phyloP scores from a whole-genome alignment of 2,888 invertebrate species.

The Lissocephala sabroskyi region DNA sequence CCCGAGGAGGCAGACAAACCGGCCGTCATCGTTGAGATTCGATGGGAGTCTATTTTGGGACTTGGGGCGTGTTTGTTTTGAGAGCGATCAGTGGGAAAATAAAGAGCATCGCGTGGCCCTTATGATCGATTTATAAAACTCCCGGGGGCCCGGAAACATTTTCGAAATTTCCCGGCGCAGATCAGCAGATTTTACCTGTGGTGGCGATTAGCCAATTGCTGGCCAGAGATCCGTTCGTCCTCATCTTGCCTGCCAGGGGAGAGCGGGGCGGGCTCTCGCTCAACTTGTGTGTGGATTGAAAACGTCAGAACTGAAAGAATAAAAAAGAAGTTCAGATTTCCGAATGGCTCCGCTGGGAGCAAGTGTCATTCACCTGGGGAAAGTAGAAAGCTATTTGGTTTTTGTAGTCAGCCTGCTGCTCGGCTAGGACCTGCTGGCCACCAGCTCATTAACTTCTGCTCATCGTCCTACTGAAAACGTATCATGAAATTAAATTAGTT shows the following conservation, averaged over 20 bases:
- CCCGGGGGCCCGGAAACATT: too few species aligned
- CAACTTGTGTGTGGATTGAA: too few species aligned
- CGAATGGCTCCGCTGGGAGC: too few species aligned
- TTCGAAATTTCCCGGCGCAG: too few species aligned
- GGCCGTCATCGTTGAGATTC: not conserved
- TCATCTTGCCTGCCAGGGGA: slow-evolving; percentile 23
- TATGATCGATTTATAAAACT: too few species aligned
- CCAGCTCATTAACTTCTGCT: too few species aligned
- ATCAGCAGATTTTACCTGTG: slow-evolving; percentile 69
- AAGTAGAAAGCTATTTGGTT: not conserved
- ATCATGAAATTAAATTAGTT: too few species aligned
- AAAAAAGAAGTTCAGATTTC: too few species aligned
- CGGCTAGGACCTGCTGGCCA: slow-evolving; percentile 1
- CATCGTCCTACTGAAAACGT: too few species aligned
- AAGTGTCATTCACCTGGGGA: too few species aligned
- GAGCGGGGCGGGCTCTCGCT: too few species aligned
- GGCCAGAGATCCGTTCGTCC: slow-evolving; percentile 30
- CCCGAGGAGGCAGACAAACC: not conserved
- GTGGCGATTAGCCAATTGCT: slow-evolving; percentile 61
- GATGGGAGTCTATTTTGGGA: not conserved
- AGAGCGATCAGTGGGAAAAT: slow-evolving; percentile 12
- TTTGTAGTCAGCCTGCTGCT: not conserved
- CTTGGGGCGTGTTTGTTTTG: slow-evolving; percentile 8
- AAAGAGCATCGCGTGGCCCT: not conserved
- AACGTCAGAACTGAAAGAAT: too few species aligned